Conservation (phyloP, 1,140 invertebrate species). For the Philaenus spumarius region DNA sequence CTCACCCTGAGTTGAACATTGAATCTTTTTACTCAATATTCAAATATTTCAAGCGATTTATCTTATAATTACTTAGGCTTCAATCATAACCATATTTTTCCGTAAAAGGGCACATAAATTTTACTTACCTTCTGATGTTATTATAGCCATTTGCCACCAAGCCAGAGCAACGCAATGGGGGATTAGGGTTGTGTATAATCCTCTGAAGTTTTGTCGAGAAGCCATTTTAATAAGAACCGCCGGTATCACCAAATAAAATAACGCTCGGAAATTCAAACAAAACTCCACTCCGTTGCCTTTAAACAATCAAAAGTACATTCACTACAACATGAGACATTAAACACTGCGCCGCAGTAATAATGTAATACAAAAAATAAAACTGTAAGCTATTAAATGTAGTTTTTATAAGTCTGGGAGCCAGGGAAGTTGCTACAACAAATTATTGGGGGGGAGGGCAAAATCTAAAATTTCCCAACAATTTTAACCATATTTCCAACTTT, state of each 20-base stretch:
- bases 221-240: constrained; percentile 66
- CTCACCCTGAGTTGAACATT: background rate
- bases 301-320: background rate
- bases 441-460: too few relatives aligned
- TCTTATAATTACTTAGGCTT: background rate
- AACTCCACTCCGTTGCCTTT: constrained; percentile 68
- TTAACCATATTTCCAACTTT: too few relatives aligned
- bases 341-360: too few relatives aligned
- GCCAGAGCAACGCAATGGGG: constrained; percentile 80
- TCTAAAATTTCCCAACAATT: too few relatives aligned
- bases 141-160: constrained; percentile 77
- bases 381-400: too few relatives aligned
- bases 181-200: constrained; percentile 66
- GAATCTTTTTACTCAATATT: background rate
- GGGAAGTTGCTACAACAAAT: too few relatives aligned
- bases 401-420: too few relatives aligned
- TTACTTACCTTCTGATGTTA: constrained; percentile 57
- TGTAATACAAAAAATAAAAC: too few relatives aligned
- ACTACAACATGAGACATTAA: too few relatives aligned
- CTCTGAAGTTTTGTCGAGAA: constrained; percentile 62
- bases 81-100: background rate
- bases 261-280: constrained; percentile 69
- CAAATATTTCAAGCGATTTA: background rate
- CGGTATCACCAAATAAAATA: constrained; percentile 71
- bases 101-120: background rate